Percentiles rank a stretch among this genome's conserved stretches.
Conservation (phyloP, 2,888 invertebrate species). For the Tipula confusa region DNA sequence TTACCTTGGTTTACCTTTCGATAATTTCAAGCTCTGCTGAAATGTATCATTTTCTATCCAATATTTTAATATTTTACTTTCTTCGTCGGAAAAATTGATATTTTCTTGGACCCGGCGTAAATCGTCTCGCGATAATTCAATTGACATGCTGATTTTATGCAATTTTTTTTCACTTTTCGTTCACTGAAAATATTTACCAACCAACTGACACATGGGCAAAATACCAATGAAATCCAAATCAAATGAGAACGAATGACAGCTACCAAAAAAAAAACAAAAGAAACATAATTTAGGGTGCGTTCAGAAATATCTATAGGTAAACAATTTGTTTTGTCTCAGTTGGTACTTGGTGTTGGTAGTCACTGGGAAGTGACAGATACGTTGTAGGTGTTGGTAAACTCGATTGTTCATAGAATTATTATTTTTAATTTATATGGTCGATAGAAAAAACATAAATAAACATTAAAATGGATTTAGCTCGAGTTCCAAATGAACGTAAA, state of each 20-base stretch:
- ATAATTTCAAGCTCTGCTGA: constrained; percentile 79
- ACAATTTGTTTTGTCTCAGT: too few species aligned
- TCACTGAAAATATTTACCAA: not conserved
- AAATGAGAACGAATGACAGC: too few species aligned
- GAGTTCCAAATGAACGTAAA: constrained; percentile 71
- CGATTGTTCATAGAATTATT: not conserved
- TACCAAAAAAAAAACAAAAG: too few species aligned
- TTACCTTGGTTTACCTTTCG: constrained; percentile 82
- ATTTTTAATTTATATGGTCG: not conserved
- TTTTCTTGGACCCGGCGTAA: constrained; percentile 39
- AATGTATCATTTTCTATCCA: constrained; percentile 92
- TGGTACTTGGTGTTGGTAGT: too few species aligned
- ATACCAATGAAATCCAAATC: too few species aligned
- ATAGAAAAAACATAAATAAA: not conserved
- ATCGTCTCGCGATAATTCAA: not conserved
- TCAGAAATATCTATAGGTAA: too few species aligned
- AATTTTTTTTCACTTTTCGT: not conserved
- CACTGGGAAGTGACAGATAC: not conserved
- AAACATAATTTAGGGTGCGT: too few species aligned
- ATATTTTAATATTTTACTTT: constrained; percentile 72
- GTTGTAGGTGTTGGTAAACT: too few species aligned
- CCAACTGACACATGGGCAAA: not conserved
- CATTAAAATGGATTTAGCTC: constrained; percentile 67
- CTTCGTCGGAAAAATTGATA: constrained; percentile 85
- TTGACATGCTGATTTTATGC: constrained; percentile 7